Evolutionary conservation across 64 coral and sea anemone species (phyloP).

Genomic region (Dendronephthya gigantea): DNA sequence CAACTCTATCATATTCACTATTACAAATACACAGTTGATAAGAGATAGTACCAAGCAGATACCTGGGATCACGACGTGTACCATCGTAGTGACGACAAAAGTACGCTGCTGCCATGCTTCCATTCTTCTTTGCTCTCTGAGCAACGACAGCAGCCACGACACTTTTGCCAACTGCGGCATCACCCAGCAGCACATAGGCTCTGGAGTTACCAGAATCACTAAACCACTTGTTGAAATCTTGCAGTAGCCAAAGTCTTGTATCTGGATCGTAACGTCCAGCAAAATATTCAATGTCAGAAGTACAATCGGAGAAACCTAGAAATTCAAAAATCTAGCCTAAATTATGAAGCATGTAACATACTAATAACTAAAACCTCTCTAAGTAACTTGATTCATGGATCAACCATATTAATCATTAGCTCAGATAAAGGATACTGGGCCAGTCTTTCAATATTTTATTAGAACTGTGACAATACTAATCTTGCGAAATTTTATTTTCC

Average conservation of each 20-base stretch:
- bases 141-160: constrained; percentile 42
- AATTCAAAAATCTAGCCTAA: no score
- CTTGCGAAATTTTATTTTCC: no score
- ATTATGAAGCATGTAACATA: no score
- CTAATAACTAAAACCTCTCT: no score
- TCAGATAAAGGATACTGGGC: no score
- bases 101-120: not conserved
- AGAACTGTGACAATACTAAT: no score
- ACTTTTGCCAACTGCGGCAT: constrained; percentile 51
- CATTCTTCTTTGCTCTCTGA: not conserved
- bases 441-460: no score
- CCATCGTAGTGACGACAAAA: constrained; percentile 29
- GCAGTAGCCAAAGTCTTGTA: constrained; percentile 37
- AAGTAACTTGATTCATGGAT: no score
- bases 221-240: constrained; percentile 35
- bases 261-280: constrained; percentile 1
- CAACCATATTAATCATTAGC: no score
- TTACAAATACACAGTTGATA: not conserved
- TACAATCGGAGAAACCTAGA: constrained; percentile 7
- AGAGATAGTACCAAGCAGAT: constrained; percentile 19
- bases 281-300: constrained; percentile 16
- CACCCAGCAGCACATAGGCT: constrained; percentile 42
- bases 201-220: constrained; percentile 23
- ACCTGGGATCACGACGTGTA: constrained; percentile 28
- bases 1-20: not conserved